These are phyloP conservation scores for Nomada goodeniana DNA, from an alignment of 2,888 invertebrate species.

Conservation along the genomic window DNA sequence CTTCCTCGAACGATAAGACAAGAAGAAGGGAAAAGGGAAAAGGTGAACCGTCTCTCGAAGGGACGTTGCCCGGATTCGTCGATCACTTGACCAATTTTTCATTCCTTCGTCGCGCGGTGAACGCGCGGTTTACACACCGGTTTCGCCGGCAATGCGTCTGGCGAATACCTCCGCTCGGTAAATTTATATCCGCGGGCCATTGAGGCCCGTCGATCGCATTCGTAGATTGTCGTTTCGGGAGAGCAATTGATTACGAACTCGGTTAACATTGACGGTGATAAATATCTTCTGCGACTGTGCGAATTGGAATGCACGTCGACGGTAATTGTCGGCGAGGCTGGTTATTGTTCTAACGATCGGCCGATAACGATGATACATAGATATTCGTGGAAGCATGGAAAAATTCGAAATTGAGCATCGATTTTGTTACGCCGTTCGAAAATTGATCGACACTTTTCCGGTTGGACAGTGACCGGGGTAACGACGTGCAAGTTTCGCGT, in stretches of 20 bases:
- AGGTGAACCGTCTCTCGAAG: constrained; percentile 15
- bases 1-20: constrained; percentile 1
- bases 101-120: constrained; percentile 11
- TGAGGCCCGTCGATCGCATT: neutral
- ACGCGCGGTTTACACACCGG: neutral
- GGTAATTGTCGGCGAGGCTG: constrained; percentile 9
- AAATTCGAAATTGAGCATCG: neutral
- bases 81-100: neutral
- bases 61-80: constrained; percentile 50
- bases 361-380: neutral
- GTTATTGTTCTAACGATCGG: constrained; percentile 19
- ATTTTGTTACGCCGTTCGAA: neutral
- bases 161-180: too few species aligned
- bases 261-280: constrained; percentile 12
- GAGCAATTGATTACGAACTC: constrained; percentile 4
- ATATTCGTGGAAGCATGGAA: neutral
- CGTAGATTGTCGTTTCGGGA: neutral
- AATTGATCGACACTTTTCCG: neutral
- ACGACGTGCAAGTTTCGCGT: constrained; percentile 1
- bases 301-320: constrained; percentile 13
- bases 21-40: neutral
- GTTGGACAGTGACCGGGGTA: constrained; percentile 14
- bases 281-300: constrained; percentile 14
- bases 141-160: neutral
- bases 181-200: too few species aligned